Base-by-base conservation (phyloP, 2,888 invertebrate genomes). In the Alloscopus bannaensis region DNA sequence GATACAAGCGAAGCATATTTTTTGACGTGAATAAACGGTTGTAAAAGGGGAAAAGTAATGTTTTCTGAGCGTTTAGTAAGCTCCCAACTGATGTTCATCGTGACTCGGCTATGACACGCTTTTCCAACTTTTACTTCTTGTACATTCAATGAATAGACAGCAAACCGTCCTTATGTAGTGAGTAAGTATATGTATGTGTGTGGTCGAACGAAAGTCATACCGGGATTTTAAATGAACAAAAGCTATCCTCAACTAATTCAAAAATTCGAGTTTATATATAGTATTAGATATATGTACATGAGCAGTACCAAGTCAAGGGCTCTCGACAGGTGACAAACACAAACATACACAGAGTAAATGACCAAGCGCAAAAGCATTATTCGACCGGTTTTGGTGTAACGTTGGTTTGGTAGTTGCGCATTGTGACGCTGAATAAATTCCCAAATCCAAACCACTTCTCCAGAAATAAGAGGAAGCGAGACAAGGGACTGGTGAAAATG, bases 311-410 rank as follows among this genome's bases (percentile, higher is more conserved):
- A 52, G 52, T 52, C 52, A 52, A 24, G 52, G 24, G 52, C 52
- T 52, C 20, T 59, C 45, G 59, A 70, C 70, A 71, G 62, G 71
- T 71, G 71, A 71, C 60, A 71, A 71, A 71, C 62, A 47, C 60
- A 18, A 59, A 11, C 31, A 31, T 31, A 29, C 20, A 59, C 18
- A n/a, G n/a, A 59, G 59, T 13, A 11, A 26, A 28, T 59, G 31
- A 59, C 59, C 59, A 59, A 4, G 31, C 13, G 28, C 45, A 16
- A 3, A 16, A 45, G n/a, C 45, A 45, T 45, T 45, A 4, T 45
- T 16, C n/a, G 36, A 36, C 8, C 13, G 36, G 8, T 45, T 45
- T n/a, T n/a, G n/a, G n/a, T n/a, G n/a, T n/a, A n/a, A n/a, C n/a
- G n/a, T n/a, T n/a, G n/a, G n/a, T n/a, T n/a, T n/a, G n/a, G n/a